Conservation (phyloP, 2,888 invertebrate genomes). For the Gasteruption jaculator region DNA sequence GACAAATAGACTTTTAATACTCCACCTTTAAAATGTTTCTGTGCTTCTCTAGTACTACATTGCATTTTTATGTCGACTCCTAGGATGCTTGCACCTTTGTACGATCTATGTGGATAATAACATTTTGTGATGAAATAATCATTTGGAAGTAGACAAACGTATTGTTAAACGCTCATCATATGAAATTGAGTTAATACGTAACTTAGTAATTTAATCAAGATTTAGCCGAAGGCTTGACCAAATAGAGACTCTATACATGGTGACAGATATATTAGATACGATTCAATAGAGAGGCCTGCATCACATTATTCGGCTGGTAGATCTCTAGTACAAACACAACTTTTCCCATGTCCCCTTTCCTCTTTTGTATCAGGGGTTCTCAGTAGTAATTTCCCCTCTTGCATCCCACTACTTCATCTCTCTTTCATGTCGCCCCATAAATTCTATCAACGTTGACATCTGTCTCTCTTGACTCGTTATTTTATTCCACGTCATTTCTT, state of each 20-base stretch:
- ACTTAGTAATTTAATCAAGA: slow-evolving; percentile 46
- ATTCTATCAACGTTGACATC: too few relatives aligned
- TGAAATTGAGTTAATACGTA: slow-evolving; percentile 30
- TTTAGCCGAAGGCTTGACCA: slow-evolving; percentile 34
- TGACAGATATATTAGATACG: slow-evolving; percentile 49
- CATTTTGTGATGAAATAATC: too few relatives aligned
- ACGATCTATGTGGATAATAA: too few relatives aligned
- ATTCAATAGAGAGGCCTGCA: slow-evolving; percentile 46
- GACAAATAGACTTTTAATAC: too few relatives aligned
- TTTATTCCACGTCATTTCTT: too few relatives aligned
- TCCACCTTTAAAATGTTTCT: too few relatives aligned
- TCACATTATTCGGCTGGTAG: slow-evolving; percentile 47
- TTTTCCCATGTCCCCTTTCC: slow-evolving; percentile 43
- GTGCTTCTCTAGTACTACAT: too few relatives aligned
- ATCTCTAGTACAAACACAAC: slow-evolving; percentile 50
- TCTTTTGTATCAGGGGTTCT: slow-evolving; percentile 34
- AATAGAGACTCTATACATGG: slow-evolving; percentile 33
- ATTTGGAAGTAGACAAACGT: too few relatives aligned
- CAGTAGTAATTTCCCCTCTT: slow-evolving; percentile 21
- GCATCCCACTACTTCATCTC: background rate
- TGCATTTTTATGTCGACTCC: too few relatives aligned
- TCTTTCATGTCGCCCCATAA: too few relatives aligned
- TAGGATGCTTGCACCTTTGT: too few relatives aligned
- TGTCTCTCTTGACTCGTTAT: too few relatives aligned
- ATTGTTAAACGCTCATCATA: slow-evolving; percentile 8